Conservation (phyloP, 2,113 vertebrate species). For the Gasterosteus aculeatus region DNA sequence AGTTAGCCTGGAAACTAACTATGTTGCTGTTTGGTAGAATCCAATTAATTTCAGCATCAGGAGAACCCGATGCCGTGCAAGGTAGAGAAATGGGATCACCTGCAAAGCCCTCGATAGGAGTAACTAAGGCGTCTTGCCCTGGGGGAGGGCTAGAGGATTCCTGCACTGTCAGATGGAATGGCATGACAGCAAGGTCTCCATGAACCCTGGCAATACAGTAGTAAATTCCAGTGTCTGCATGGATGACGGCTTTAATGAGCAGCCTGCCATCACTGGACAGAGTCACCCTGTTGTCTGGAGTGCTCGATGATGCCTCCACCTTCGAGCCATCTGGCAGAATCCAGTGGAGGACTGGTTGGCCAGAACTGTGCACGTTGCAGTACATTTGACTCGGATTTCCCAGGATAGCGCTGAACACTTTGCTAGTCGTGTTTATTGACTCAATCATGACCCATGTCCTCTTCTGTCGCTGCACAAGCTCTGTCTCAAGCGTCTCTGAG, state of each 20-base stretch:
- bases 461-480: constrained; percentile 57
- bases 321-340: constrained; percentile 85
- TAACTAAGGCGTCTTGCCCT: constrained; percentile 53
- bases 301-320: constrained; percentile 75
- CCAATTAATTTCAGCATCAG: constrained; percentile 89
- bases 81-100: constrained; percentile 80
- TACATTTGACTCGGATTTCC: constrained; percentile 78
- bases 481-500: constrained; percentile 66
- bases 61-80: constrained; percentile 79
- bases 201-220: constrained; percentile 83
- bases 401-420: constrained; percentile 72
- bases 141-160: constrained; percentile 69
- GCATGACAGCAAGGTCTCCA: constrained; percentile 75
- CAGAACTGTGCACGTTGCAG: constrained; percentile 85
- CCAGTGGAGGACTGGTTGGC: constrained; percentile 81
- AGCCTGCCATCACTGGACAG: constrained; percentile 81
- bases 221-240: constrained; percentile 85
- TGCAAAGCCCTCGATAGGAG: constrained; percentile 68
- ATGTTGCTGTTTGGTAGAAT: constrained; percentile 84
- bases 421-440: constrained; percentile 58
- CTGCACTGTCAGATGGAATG: constrained; percentile 83
- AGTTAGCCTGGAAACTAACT: constrained; percentile 73
- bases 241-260: constrained; percentile 73
- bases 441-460: constrained; percentile 88
- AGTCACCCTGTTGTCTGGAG: constrained; percentile 77